Evolutionary conservation across 2,888 invertebrate genomes (phyloP), one percentile per base, ranked within the genome.

Genomic region (Drosophila siamana): DNA sequence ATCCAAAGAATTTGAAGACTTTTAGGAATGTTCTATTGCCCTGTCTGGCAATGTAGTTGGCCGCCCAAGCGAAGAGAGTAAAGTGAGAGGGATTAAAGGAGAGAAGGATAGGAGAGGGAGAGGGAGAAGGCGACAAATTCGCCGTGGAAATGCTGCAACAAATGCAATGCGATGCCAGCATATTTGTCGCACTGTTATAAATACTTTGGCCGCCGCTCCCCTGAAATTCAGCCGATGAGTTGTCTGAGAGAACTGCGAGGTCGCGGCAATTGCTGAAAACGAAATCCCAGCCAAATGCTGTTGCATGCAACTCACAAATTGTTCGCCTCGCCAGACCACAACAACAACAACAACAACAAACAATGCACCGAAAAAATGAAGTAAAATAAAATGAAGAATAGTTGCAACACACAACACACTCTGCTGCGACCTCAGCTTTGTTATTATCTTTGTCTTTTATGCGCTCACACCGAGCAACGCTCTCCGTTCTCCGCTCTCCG

Each of bases 361-460:
- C n/a, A n/a, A n/a, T n/a, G n/a, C 1, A 4, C 3, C 26, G 13
- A 16, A n/a, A n/a, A 30, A 30, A 47, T 8, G 41, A 11, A 43
- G 30, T 9, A 5, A 30, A 30, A 47, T 8, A 41, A 13, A 36
- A 40, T 11, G 28, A 28, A 41, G 16, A 57, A 36, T 22, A 36
- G 43, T 36, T 24, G 48, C 28, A 57, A 60, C 5, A 46, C 36
- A 41, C 19, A 15, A n/a, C 22, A 15, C n/a, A 43, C 41, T 16
- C 16, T 4, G 41, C 16, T 4, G 41, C 56, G 40, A 47, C 60
- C 54, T 60, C 52, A 36, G 56, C 50, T 69, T 74, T 74, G 61
- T 61, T 74, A 69, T 69, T 59, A 69, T 74, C 65, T 65, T 59
- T 61, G 52, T 55, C 69, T 74, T 74, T 73, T 46, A 46, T 38